These are phyloP conservation scores for Tromatobia lineatoria DNA, from an alignment of 2,888 invertebrate genomes.

Conservation along the genomic window DNA sequence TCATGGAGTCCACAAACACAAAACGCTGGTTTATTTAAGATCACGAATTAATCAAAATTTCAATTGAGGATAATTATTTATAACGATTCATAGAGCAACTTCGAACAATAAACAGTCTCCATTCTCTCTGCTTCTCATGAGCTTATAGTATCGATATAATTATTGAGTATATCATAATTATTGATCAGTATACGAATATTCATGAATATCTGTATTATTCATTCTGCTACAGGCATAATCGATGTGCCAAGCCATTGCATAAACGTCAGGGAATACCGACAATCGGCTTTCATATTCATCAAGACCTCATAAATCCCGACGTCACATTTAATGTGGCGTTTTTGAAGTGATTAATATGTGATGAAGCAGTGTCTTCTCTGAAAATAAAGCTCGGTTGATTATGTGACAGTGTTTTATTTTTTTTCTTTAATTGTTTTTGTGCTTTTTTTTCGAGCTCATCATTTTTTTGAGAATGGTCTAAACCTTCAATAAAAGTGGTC, in stretches of 20 bases:
- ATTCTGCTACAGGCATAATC: background rate
- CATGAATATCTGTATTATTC: background rate
- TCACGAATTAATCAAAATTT: slow-evolving; percentile 67
- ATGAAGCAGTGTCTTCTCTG: background rate
- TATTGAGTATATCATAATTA: background rate
- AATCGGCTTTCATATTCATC: background rate
- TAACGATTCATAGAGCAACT: slow-evolving; percentile 55
- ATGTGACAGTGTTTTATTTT: background rate
- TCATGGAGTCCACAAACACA: slow-evolving; percentile 52
- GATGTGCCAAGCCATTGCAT: background rate
- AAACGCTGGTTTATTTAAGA: slow-evolving; percentile 34
- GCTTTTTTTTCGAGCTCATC: background rate
- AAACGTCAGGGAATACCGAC: background rate
- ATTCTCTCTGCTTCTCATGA: background rate
- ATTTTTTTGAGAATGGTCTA: background rate
- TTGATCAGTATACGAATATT: background rate
- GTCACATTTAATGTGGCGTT: background rate
- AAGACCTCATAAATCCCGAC: background rate
- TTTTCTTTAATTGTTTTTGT: background rate
- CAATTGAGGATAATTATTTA: slow-evolving; percentile 75
- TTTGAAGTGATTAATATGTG: background rate
- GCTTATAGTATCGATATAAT: background rate
- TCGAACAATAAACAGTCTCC: slow-evolving; percentile 16
- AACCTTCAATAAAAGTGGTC: no score
- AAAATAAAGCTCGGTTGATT: background rate